A percentile compares a stretch with the other conserved stretches of the same genome.
Evolutionary conservation across 2,797 vertebrate genomes (phyloP).

Genomic region (Prunella strophiata): DNA sequence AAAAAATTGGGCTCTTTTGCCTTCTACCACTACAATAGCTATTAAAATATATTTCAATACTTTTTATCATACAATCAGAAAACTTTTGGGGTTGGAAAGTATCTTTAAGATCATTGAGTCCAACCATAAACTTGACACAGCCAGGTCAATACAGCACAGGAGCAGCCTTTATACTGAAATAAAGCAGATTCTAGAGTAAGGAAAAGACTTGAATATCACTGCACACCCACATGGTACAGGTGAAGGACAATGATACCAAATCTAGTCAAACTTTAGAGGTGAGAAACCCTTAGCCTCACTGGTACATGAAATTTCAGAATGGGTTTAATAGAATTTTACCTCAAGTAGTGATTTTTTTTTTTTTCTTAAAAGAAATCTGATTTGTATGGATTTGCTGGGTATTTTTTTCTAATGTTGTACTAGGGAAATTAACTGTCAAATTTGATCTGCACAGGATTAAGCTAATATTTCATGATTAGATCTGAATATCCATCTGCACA

Average conservation of each 20-base stretch:
- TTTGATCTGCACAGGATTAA: neutral
- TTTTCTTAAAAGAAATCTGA: neutral
- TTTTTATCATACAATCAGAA: neutral
- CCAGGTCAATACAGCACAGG: neutral
- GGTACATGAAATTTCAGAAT: neutral
- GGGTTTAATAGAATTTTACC: neutral
- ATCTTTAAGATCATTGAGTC: neutral
- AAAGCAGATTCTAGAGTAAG: neutral
- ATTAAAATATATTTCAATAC: neutral
- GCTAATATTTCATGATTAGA: slow-evolving; percentile 18
- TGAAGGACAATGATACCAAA: neutral
- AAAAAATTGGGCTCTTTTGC: neutral
- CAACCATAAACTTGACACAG: neutral
- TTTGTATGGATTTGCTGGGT: neutral
- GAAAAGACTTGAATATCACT: neutral
- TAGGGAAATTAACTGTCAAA: neutral
- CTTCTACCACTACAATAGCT: neutral
- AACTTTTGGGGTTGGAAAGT: neutral
- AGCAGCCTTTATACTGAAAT: neutral
- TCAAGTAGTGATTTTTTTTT: neutral
- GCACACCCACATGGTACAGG: no score
- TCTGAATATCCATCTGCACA: neutral
- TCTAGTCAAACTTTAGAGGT: neutral
- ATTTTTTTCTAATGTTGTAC: neutral
- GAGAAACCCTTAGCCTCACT: neutral